Conservation (phyloP, 2,888 invertebrate genomes). For the Tiliacea aurago region DNA sequence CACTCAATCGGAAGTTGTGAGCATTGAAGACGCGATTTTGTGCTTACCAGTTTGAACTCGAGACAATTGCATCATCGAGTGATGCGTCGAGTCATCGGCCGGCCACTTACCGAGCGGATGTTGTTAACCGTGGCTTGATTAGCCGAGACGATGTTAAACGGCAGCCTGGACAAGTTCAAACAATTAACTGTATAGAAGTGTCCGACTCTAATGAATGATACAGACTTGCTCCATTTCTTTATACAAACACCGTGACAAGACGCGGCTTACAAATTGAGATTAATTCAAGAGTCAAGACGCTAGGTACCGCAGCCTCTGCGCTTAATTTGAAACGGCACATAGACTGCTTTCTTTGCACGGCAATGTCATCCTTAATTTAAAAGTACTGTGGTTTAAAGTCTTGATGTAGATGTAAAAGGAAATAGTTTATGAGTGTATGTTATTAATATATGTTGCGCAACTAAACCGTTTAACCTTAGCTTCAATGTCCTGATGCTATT, state of each 20-base stretch:
- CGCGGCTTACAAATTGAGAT: constrained; percentile 88
- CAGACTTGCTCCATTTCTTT: constrained; percentile 87
- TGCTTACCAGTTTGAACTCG: constrained; percentile 74
- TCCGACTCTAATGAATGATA: constrained; percentile 90
- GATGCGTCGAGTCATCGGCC: constrained; percentile 87
- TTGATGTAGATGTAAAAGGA: constrained; percentile 37
- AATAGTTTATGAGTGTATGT: constrained; percentile 57
- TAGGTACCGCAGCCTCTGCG: constrained; percentile 70
- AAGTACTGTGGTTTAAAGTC: constrained; percentile 36
- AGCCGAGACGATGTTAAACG: constrained; percentile 88
- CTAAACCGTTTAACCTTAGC: constrained; percentile 78
- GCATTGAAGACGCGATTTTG: constrained; percentile 80
- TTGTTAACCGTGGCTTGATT: constrained; percentile 89
- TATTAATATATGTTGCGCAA: constrained; percentile 75
- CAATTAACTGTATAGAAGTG: constrained; percentile 90
- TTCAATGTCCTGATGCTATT: constrained; percentile 80
- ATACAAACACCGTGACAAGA: constrained; percentile 89
- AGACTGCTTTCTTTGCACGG: constrained; percentile 41
- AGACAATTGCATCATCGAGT: constrained; percentile 88
- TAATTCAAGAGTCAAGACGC: constrained; percentile 87
- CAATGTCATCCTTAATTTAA: constrained; percentile 52
- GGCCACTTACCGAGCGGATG: constrained; percentile 87
- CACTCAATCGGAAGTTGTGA: constrained; percentile 87
- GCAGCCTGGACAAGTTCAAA: constrained; percentile 88
- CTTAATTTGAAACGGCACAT: constrained; percentile 55